A percentile compares a stretch with the other conserved stretches of the same genome.
phyloP scores from a whole-genome alignment of 2,113 vertebrate species.

The Apodemus sylvaticus region DNA sequence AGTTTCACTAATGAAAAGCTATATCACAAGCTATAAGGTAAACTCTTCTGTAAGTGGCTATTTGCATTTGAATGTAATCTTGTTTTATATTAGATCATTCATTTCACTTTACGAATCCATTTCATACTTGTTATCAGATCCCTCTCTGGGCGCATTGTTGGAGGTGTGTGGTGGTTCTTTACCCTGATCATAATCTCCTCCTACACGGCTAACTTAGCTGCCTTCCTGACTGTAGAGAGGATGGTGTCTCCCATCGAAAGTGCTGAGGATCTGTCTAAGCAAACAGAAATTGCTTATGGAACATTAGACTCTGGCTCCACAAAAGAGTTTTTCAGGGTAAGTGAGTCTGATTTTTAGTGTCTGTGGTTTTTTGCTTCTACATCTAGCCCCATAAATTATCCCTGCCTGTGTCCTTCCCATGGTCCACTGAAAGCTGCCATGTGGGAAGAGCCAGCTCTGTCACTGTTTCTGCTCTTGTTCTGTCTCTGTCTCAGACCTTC shows the following conservation, averaged over 20 bases:
- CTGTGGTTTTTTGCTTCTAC: conserved; percentile 55
- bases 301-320: conserved; percentile 99
- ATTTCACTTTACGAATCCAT: conserved; percentile 87
- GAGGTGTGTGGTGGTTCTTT: conserved; percentile 99
- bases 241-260: conserved; percentile 99
- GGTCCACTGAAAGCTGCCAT: conserved; percentile 21
- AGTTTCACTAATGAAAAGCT: background rate
- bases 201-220: conserved; percentile 99
- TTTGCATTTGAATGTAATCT: conserved; percentile 79
- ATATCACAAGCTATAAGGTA: background rate
- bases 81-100: conserved; percentile 77
- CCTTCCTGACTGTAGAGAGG: conserved; percentile 99
- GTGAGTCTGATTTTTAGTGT: conserved; percentile 76
- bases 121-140: conserved; percentile 92
- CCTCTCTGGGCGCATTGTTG: conserved; percentile 98
- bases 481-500: background rate
- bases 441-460: background rate
- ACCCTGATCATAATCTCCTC: conserved; percentile 99
- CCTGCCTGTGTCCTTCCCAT: too few relatives aligned
- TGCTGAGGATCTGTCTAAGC: conserved; percentile 98
- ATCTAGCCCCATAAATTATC: conserved; percentile 21
- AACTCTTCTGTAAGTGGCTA: conserved; percentile 62
- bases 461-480: background rate
- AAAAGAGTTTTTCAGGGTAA: conserved; percentile 99
- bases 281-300: conserved; percentile 98